Evolutionary conservation across 2,888 invertebrate genomes (phyloP).

Genomic region (Athalia circularis): DNA sequence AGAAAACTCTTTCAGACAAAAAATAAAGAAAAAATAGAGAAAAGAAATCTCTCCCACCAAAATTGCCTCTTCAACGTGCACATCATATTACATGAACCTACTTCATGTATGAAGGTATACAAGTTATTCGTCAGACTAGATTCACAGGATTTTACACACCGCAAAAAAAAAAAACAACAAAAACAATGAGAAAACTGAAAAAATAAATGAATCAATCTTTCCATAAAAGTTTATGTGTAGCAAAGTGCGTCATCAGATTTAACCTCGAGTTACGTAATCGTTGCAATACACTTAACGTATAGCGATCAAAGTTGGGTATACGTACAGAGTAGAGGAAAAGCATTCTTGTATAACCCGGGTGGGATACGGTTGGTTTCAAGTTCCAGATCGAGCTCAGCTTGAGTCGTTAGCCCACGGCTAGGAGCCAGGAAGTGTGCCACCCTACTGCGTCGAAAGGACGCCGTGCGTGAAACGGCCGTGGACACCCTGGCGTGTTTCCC

Average conservation of each 20-base stretch:
- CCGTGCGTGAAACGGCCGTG: conserved; percentile 34
- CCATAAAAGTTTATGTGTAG: neutral
- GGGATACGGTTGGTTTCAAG: conserved; percentile 35
- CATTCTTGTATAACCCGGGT: conserved; percentile 23
- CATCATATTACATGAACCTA: neutral
- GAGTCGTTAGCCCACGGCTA: conserved; percentile 50
- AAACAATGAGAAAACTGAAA: neutral
- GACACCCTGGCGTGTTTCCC: conserved; percentile 32
- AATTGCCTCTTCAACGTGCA: neutral
- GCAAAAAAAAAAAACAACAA: too few relatives aligned
- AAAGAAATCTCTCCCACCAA: neutral
- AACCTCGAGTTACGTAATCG: conserved; percentile 3
- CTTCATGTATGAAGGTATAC: neutral
- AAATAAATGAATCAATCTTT: neutral
- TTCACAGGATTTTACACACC: neutral
- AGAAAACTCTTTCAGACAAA: neutral
- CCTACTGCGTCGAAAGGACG: conserved; percentile 57
- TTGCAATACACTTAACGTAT: conserved; percentile 14
- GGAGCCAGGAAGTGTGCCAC: conserved; percentile 60
- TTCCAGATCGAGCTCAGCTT: conserved; percentile 39
- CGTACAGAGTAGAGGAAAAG: conserved; percentile 14
- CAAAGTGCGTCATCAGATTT: neutral
- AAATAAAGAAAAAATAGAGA: neutral
- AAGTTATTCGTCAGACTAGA: neutral
- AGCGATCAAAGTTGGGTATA: conserved; percentile 10